Conservation (phyloP, 2,888 invertebrate species). For the Aethes cnicana region DNA sequence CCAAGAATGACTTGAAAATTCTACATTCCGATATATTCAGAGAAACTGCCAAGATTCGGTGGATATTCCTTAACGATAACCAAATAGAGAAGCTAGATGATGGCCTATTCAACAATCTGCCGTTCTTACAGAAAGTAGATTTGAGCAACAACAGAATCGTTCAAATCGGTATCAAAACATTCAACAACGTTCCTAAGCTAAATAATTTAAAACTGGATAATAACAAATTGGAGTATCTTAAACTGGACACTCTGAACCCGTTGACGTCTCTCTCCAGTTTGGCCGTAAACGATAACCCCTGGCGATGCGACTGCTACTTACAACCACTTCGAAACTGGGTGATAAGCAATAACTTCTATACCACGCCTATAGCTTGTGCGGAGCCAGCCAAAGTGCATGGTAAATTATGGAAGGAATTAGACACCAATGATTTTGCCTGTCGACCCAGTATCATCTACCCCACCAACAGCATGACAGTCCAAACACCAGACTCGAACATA, state of each 20-base stretch:
- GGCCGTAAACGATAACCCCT: conserved; percentile 90
- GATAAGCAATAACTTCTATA: conserved; percentile 87
- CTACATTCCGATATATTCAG: conserved; percentile 87
- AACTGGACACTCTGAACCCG: conserved; percentile 84
- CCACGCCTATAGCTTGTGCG: conserved; percentile 87
- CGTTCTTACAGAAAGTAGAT: conserved; percentile 88
- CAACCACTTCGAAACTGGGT: conserved; percentile 90
- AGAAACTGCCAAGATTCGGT: conserved; percentile 87
- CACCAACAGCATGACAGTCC: conserved; percentile 80
- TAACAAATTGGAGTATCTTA: conserved; percentile 87
- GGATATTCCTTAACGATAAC: conserved; percentile 89
- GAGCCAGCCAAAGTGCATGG: conserved; percentile 87
- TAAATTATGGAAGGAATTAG: conserved; percentile 87
- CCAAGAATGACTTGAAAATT: conserved; percentile 86
- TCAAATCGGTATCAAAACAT: conserved; percentile 86
- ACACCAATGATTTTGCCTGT: conserved; percentile 90
- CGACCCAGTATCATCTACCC: conserved; percentile 88
- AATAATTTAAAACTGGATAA: conserved; percentile 86
- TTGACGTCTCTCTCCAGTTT: conserved; percentile 87
- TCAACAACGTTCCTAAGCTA: conserved; percentile 86
- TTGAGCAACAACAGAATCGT: conserved; percentile 89
- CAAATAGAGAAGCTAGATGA: conserved; percentile 87
- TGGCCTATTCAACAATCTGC: conserved; percentile 88
- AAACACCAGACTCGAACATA: conserved; percentile 85
- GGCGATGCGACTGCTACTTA: conserved; percentile 94